Evolutionary conservation across 2,113 vertebrate species (phyloP).

Genomic region (Oncorhynchus keta): DNA sequence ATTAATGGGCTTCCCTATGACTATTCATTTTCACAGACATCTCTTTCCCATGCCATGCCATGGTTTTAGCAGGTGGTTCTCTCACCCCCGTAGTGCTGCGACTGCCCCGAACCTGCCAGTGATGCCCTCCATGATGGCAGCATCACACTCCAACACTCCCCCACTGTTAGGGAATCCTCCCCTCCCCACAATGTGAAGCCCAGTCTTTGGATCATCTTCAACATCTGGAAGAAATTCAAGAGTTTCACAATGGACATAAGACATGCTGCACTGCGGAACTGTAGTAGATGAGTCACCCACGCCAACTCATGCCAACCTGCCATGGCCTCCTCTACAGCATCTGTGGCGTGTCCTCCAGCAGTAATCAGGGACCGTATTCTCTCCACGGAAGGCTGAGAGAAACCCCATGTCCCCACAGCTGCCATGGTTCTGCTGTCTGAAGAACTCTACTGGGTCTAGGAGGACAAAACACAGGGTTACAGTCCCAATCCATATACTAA

Average conservation of each 20-base stretch:
- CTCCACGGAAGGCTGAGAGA: constrained; percentile 37
- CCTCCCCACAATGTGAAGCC: constrained; percentile 23
- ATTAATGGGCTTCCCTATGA: no score
- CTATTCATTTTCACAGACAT: no score
- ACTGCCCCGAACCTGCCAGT: constrained; percentile 51
- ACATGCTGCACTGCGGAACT: no score
- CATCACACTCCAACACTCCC: constrained; percentile 41
- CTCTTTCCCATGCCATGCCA: no score
- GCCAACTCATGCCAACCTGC: constrained; percentile 42
- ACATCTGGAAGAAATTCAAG: constrained; percentile 27
- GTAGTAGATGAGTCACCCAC: no score
- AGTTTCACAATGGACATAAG: not conserved
- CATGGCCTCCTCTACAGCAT: constrained; percentile 37
- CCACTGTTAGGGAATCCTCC: constrained; percentile 50
- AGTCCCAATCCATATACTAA: no score
- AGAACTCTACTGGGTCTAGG: no score
- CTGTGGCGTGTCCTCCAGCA: constrained; percentile 28
- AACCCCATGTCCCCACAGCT: constrained; percentile 31
- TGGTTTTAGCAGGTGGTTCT: no score
- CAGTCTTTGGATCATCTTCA: constrained; percentile 29
- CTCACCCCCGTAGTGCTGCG: constrained; percentile 53
- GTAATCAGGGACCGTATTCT: constrained; percentile 34
- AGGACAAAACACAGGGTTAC: no score
- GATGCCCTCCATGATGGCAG: constrained; percentile 49
- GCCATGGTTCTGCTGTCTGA: constrained; percentile 35